These are phyloP conservation scores for Luperina nickerlii DNA, from an alignment of 2,888 invertebrate species.

Conservation along the genomic window DNA sequence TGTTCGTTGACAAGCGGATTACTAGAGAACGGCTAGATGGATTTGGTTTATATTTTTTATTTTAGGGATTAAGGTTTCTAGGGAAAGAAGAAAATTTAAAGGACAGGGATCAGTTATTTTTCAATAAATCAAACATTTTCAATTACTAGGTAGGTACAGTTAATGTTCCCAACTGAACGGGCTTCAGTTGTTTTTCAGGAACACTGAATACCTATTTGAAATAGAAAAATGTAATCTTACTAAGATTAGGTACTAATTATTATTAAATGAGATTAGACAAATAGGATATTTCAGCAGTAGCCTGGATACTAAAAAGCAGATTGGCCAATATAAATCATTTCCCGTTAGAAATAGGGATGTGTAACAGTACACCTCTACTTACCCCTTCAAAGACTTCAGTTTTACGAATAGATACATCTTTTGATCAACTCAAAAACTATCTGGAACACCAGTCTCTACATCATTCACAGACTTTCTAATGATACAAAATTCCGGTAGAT, in stretches of 20 bases:
- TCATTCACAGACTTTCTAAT: not conserved
- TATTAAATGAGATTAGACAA: not conserved
- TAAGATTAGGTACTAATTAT: not conserved
- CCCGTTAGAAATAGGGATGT: not conserved
- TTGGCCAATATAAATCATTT: not conserved
- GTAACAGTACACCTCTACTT: not conserved
- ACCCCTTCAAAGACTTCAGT: not conserved
- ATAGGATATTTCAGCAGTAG: not conserved
- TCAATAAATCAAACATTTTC: too few relatives aligned
- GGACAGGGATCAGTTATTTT: not conserved
- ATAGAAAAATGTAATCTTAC: not conserved
- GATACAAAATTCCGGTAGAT: constrained; percentile 28
- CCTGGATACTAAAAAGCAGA: too few relatives aligned
- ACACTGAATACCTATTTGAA: not conserved
- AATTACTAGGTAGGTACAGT: not conserved
- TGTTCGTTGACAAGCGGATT: not conserved
- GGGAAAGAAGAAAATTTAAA: not conserved
- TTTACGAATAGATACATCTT: constrained; percentile 38
- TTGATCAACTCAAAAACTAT: constrained; percentile 29
- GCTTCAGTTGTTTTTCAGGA: not conserved
- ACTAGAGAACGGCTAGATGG: not conserved
- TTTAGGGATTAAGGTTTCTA: not conserved
- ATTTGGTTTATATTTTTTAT: not conserved
- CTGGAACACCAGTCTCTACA: not conserved
- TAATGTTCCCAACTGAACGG: too few relatives aligned